Conservation (phyloP, 2,888 invertebrate genomes). For the Pollenia angustigena region DNA sequence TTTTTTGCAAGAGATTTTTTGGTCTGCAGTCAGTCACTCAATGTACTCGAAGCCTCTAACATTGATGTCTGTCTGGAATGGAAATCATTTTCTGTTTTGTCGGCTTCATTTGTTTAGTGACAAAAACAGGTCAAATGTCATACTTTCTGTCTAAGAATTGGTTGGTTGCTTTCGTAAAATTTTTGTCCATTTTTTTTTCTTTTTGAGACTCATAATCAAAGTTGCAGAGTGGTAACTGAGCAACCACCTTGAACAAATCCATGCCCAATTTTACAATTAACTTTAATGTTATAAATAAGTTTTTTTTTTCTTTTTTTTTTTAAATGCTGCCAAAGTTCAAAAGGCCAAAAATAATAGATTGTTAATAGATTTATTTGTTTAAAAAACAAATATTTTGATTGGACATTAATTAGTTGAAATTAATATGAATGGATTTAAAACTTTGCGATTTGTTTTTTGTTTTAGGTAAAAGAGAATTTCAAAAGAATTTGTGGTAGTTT, state of each 20-base stretch:
- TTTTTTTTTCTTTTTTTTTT: background rate
- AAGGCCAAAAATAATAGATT: constrained; percentile 22
- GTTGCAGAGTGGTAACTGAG: background rate
- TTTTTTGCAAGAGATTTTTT: constrained; percentile 18
- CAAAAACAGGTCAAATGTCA: constrained; percentile 72
- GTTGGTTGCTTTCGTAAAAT: constrained; percentile 28
- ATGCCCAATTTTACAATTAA: constrained; percentile 58
- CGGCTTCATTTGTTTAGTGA: constrained; percentile 67
- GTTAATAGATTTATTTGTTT: constrained; percentile 41
- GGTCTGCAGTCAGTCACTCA: constrained; percentile 40
- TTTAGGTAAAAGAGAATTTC: background rate
- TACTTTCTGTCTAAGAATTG: constrained; percentile 63
- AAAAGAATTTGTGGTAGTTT: background rate
- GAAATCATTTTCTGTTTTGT: constrained; percentile 58
- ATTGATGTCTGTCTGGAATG: constrained; percentile 35
- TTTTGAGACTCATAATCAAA: constrained; percentile 6
- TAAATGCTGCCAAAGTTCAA: constrained; percentile 49
- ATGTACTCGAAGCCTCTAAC: constrained; percentile 19
- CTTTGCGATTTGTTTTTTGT: background rate
- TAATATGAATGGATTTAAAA: constrained; percentile 7
- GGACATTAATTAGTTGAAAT: constrained; percentile 29
- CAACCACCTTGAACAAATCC: constrained; percentile 7
- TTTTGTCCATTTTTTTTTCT: constrained; percentile 20
- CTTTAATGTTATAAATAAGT: constrained; percentile 62
- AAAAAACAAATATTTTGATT: constrained; percentile 57